phyloP scores from a whole-genome alignment of 2,113 vertebrate genomes.

The Hemichromis elongatus region DNA sequence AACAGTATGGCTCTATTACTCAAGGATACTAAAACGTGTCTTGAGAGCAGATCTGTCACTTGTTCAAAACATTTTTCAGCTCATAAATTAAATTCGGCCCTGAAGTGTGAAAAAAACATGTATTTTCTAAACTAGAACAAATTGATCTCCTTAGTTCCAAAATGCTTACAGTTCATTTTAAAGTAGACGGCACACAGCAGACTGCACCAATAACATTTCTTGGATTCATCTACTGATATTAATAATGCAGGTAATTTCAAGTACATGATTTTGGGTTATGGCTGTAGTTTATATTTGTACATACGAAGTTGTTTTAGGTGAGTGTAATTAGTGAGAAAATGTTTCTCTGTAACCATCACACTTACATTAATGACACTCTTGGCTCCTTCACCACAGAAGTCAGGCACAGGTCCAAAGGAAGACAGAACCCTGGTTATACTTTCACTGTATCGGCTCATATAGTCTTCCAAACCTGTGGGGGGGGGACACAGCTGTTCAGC shows the following conservation, averaged over 20 bases:
- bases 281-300: background rate
- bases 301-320: background rate
- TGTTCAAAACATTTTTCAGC: background rate
- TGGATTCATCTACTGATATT: background rate
- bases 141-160: too few species aligned
- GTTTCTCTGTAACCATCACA: background rate
- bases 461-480: conserved; percentile 80
- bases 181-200: background rate
- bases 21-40: background rate
- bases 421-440: conserved; percentile 79
- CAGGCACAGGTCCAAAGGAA: conserved; percentile 84
- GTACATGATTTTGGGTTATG: background rate
- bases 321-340: background rate
- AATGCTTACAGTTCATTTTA: background rate
- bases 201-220: background rate
- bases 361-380: conserved; percentile 77
- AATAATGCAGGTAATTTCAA: background rate
- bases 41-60: background rate
- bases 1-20: background rate
- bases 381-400: conserved; percentile 78
- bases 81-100: background rate
- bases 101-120: background rate
- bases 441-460: conserved; percentile 82
- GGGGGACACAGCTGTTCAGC: background rate
- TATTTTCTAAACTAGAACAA: background rate